Conservation (phyloP, 2,888 invertebrate species). For the Zaprionus lineosus region DNA sequence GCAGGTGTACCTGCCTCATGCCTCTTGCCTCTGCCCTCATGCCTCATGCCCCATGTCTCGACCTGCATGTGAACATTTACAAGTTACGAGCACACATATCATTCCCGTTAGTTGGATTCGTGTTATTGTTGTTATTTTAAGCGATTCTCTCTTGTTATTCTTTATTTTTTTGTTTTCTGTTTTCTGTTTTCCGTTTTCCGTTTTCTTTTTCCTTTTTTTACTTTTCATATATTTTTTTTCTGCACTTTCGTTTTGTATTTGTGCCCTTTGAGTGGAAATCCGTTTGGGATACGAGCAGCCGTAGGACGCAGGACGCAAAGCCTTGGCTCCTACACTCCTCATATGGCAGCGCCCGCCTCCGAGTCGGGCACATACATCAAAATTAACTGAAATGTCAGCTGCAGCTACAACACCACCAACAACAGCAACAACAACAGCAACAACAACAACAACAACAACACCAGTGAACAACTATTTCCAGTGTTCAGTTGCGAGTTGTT, state of each 20-base stretch:
- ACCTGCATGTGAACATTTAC: slow-evolving; percentile 41
- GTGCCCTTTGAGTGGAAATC: slow-evolving; percentile 57
- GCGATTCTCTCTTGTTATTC: slow-evolving; percentile 37
- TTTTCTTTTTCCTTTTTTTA: too few species aligned
- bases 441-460: slow-evolving; percentile 20
- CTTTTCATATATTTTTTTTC: too few species aligned
- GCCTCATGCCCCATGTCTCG: too few species aligned
- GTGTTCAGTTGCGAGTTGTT: slow-evolving; percentile 40
- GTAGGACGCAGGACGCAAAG: neutral
- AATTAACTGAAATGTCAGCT: slow-evolving; percentile 75
- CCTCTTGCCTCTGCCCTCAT: too few species aligned
- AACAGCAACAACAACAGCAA: slow-evolving; percentile 9
- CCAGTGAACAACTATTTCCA: slow-evolving; percentile 53
- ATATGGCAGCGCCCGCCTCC: slow-evolving; percentile 32
- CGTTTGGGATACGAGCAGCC: slow-evolving; percentile 57
- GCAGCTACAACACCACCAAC: slow-evolving; percentile 59
- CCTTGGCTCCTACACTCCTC: slow-evolving; percentile 3
- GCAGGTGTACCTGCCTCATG: slow-evolving; percentile 64
- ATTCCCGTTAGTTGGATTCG: slow-evolving; percentile 51
- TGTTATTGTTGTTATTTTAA: slow-evolving; percentile 65
- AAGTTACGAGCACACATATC: slow-evolving; percentile 56
- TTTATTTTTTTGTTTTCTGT: too few species aligned
- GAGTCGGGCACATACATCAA: slow-evolving; percentile 63
- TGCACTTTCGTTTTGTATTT: too few species aligned
- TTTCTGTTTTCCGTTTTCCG: too few species aligned